Evolutionary conservation across 35 echinoderm and acorn worm genomes (phyloP), one percentile per base, ranked within the genome.

Genomic region (Eucidaris tribuloides): DNA sequence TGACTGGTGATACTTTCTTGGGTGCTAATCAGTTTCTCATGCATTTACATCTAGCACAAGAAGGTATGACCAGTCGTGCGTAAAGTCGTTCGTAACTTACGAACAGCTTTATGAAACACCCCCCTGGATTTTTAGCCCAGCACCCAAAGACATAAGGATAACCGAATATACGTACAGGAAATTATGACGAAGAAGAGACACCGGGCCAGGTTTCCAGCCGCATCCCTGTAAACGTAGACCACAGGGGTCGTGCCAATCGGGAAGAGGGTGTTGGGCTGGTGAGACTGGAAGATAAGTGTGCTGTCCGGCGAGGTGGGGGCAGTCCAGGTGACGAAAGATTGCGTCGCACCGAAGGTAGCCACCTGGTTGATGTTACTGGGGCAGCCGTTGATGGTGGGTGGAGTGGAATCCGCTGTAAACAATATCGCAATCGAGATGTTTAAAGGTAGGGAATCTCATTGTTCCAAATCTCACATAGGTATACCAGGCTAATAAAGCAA

Each of bases 271-370:
- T 68, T 78, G 19, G 93, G 89, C 61, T 31, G 19, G 39, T 88
- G 56, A 3, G 85, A 88, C 20, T 38, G 45, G 55, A 34, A 77
- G 50, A 45, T 28, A 18, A 84, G 44, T 15, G 33, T 68, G 5
- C 55, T 56, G 61, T 96, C 93, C 2, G 84, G 83, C 15, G 93
- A 90, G 28, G 88, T 80, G 17, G 93, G 93, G 76, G 82, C 83
- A 9, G 15, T 42, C 93, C 93, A 96, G 45, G 42, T 68, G 0
- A 76, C 84, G 6, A 72, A 35, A 1, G 68, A 45, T 23, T 37
- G 50, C 14, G 76, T 11, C 45, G 71, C 37, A 89, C 87, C 87
- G 11, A 89, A 52, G 33, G 58, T 59, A 54, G 63, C 49, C 37
- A 46, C 27, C 7, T 41, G 5, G 56, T 76, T 76, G 38, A 90